phyloP scores from a whole-genome alignment of 2,113 vertebrate genomes.

The Elachura formosa region DNA sequence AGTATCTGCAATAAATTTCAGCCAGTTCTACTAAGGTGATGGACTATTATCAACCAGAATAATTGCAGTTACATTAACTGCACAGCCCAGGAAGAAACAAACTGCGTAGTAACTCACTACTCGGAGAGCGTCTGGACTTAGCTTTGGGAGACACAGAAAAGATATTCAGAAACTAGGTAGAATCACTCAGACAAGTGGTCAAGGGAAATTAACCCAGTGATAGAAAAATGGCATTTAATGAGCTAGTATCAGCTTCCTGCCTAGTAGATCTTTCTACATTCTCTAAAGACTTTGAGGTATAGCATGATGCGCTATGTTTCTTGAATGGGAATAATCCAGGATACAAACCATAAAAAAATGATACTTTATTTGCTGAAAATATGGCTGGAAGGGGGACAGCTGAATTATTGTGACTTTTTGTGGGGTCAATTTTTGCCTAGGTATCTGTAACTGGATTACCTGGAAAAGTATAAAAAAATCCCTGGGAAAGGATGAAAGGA shows the following conservation, averaged over 20 bases:
- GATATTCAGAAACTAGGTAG: not conserved
- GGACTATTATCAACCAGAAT: not conserved
- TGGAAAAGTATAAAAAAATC: not conserved
- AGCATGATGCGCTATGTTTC: not conserved
- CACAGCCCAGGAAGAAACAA: not conserved
- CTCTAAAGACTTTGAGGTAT: not conserved
- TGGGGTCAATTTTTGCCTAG: not conserved
- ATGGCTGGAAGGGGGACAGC: not conserved
- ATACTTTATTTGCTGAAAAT: not conserved
- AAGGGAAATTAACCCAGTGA: not conserved
- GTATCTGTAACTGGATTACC: not conserved
- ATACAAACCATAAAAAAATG: rapidly evolving
- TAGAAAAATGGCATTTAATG: not conserved
- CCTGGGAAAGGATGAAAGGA: not conserved
- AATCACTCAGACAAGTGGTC: not conserved
- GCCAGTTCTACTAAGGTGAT: not conserved
- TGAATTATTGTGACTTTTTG: not conserved
- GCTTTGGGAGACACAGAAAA: not conserved
- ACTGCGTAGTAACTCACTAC: not conserved
- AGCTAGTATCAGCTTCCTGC: not conserved
- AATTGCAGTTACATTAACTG: not conserved
- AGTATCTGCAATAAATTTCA: not conserved
- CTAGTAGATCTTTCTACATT: not conserved
- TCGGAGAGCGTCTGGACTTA: not conserved
- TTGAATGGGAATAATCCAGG: not conserved